Base-by-base conservation (phyloP, 1,140 invertebrate species). In the Hydropsyche tenuis region DNA sequence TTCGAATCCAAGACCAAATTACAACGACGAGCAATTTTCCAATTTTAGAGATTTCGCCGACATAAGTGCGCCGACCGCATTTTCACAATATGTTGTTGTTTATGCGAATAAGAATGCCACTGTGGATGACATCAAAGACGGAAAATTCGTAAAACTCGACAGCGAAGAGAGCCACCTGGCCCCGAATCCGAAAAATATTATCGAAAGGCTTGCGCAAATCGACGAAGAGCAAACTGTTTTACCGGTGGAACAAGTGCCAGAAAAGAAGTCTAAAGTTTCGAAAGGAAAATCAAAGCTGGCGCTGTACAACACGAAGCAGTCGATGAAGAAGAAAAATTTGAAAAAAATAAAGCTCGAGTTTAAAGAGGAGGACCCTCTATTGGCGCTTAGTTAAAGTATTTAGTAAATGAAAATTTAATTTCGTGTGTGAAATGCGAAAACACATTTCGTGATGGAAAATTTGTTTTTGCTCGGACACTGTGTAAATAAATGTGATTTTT, bases 11-110 rank as follows among this genome's bases (percentile, higher is more conserved):
- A 82, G 88, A 79, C 88, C 89, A 0, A 85, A 87, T 72, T 88
- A 87, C 74, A 88, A 89, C 43, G 90, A 88, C 78, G 87, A 93
- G 77, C 92, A 93, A 79, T 95, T 95, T 78, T 92, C 93, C 2
- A 94, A 95, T 79, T 95, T 95, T 84, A 88, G 92, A 73, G 94
- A 95, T 79, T 95, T 95, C 79, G 93, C 94, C 0, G 94, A 95
- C 78, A 94, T 95, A 25, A 94, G 93, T 46, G 90, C 92, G 6
- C 92, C 92, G 11, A 88, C 92, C 0, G 91, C 92, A 4, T 94
- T 91, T 80, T 94, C 93, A 0, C 91, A 94, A 76, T 89, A 90
- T 71, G 91, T 93, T 20, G 91, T 94, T 0, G 92, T 94, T 0
- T 93, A 94, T 79, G 90, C 90, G 0, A 93, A 92, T 73, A 91